phyloP scores from a whole-genome alignment of 2,888 invertebrate genomes.

The Meandrusa payeni region DNA sequence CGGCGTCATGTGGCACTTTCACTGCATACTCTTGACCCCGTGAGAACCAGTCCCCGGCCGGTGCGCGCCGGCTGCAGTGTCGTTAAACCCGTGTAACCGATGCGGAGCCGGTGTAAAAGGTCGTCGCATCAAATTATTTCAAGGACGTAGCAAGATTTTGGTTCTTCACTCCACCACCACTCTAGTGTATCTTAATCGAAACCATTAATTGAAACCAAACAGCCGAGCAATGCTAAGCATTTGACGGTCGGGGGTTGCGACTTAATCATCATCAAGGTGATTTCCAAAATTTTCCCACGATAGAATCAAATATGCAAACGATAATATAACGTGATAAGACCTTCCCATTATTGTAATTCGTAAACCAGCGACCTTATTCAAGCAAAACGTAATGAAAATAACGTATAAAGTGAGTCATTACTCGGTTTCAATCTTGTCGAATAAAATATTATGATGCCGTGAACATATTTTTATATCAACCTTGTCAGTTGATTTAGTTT shows the following conservation, averaged over 20 bases:
- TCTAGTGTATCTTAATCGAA: no score
- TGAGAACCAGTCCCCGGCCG: slow-evolving; percentile 32
- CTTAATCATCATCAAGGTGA: no score
- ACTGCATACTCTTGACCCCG: slow-evolving; percentile 39
- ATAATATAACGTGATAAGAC: slow-evolving; percentile 5
- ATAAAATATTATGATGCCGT: neutral
- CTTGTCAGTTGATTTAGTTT: slow-evolving; percentile 5
- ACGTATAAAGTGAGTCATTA: neutral
- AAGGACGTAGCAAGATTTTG: no score
- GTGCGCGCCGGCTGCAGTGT: slow-evolving; percentile 7
- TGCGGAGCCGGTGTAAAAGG: slow-evolving; percentile 9
- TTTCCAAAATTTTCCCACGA: slow-evolving; percentile 18
- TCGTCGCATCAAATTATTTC: slow-evolving; percentile 12
- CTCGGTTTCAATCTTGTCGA: neutral
- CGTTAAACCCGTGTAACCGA: slow-evolving; percentile 8
- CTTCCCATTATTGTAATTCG: slow-evolving; percentile 11
- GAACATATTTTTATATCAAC: neutral
- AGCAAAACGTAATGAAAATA: neutral
- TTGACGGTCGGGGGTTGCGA: no score
- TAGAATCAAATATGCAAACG: slow-evolving; percentile 3
- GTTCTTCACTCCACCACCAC: no score
- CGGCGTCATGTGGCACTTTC: slow-evolving; percentile 29
- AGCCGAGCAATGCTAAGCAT: no score
- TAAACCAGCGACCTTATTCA: slow-evolving; percentile 3
- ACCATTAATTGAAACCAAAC: no score